Evolutionary conservation across 2,888 invertebrate species (phyloP), one percentile per base, ranked within the genome.

Genomic region (Serrognathus titanus): DNA sequence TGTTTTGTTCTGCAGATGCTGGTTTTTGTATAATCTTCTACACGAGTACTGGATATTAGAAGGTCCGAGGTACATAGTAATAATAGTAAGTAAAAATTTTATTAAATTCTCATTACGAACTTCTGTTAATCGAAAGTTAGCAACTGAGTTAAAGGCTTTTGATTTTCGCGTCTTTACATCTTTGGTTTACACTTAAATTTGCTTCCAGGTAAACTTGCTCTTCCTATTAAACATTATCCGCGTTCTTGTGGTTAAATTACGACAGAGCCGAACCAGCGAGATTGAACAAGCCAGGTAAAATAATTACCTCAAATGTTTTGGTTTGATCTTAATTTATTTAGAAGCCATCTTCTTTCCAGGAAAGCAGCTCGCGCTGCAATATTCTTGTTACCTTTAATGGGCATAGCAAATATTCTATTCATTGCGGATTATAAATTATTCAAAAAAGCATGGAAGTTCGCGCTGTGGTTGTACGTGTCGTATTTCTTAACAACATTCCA

Each of bases 1-100:
- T 31, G 24, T 31, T 39, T 38, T 48, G 13, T 48, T 45, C 74
- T 75, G 38, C 70, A 85, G 85, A 58, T 89, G 92, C 71, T 93
- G 93, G 91, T 90, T 87, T 79, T 90, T 90, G 3, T 95, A 95
- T 73, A 92, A 92, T 72, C 84, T 92, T 62, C 82, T 87, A 6
- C 77, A 82, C 0, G 86, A 88, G 66, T 94, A 92, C 73, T 96
- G 95, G 94, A 91, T 96, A 63, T 79, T 95, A 24, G 95, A 97
- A 76, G 94, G 90, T 16, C 95, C 95, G 0, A 80, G 96, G 51
- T 81, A 91, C 57, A 83, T 83, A 2, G 86, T 94, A 16, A 87
- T 96, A 64, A 71, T 88, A 79, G 94, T 95, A 79, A 84, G 85
- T 78, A 57, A 2, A 24, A 24, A 24, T 24, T 24, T 24, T 6